Evolutionary conservation across 2,797 vertebrate genomes (phyloP).

Genomic region (Sciurus carolinensis): DNA sequence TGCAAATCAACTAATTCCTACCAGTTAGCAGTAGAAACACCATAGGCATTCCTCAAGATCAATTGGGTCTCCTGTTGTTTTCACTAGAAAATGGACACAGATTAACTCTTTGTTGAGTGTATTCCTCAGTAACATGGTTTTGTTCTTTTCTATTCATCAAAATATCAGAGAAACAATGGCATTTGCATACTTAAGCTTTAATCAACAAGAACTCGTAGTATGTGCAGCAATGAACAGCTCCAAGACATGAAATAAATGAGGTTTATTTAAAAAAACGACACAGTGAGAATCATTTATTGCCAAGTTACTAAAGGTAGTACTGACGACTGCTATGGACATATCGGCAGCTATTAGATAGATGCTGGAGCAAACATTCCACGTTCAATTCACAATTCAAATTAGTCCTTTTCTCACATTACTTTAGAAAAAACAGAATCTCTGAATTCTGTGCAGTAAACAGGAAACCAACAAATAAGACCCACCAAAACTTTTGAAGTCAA

Average conservation of each 20-base stretch:
- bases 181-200: slow-evolving; percentile 85
- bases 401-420: neutral
- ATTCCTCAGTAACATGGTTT: slow-evolving; percentile 39
- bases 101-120: slow-evolving; percentile 64
- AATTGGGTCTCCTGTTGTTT: neutral
- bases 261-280: slow-evolving; percentile 85
- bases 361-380: slow-evolving; percentile 58
- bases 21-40: neutral
- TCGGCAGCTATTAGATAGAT: slow-evolving; percentile 55
- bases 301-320: slow-evolving; percentile 75
- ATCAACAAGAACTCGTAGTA: slow-evolving; percentile 85
- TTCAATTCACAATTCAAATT: slow-evolving; percentile 62
- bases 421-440: slow-evolving; percentile 33
- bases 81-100: neutral
- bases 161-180: slow-evolving; percentile 79
- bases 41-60: neutral
- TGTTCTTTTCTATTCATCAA: slow-evolving; percentile 73
- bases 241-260: slow-evolving; percentile 80
- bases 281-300: slow-evolving; percentile 78
- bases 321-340: slow-evolving; percentile 82
- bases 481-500: neutral
- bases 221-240: slow-evolving; percentile 78
- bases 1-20: slow-evolving; percentile 62
- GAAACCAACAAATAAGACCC: neutral
- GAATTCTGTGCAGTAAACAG: slow-evolving; percentile 36